These are phyloP conservation scores for Cephus rjabovi DNA, from an alignment of 2,888 invertebrate genomes.

Conservation along the genomic window DNA sequence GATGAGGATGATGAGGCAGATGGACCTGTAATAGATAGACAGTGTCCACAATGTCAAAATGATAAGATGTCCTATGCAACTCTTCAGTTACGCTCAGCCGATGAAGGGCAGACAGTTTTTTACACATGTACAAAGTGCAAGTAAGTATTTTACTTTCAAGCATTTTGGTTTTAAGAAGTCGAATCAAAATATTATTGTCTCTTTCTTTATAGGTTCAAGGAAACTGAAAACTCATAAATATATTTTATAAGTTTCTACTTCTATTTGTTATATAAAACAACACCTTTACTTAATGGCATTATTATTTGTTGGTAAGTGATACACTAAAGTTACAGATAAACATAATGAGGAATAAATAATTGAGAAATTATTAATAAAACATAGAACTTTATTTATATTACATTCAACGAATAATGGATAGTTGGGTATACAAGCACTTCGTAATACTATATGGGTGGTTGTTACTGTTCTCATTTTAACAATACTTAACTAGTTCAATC, in stretches of 20 bases:
- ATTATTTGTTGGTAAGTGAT: too few species aligned
- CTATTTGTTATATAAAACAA: too few species aligned
- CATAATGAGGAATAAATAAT: too few species aligned
- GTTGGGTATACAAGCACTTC: constrained; percentile 50
- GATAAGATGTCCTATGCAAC: constrained; percentile 97
- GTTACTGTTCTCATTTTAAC: constrained; percentile 36
- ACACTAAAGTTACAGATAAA: too few species aligned
- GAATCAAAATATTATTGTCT: neutral
- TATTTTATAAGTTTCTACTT: neutral
- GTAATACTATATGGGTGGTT: constrained; percentile 26
- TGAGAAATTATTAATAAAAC: constrained; percentile 48
- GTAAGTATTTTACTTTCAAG: constrained; percentile 67
- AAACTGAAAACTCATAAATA: constrained; percentile 78
- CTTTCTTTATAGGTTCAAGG: constrained; percentile 71
- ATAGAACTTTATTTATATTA: constrained; percentile 60
- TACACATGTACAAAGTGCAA: constrained; percentile 96
- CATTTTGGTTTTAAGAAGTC: neutral
- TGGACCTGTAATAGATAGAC: constrained; percentile 84
- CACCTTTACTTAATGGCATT: too few species aligned
- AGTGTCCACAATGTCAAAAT: constrained; percentile 88
- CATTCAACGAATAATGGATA: constrained; percentile 58
- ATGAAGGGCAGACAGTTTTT: constrained; percentile 99
- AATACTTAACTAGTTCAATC: constrained; percentile 34
- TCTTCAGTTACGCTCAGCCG: constrained; percentile 93
- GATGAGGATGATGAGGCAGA: constrained; percentile 69